Conservation (phyloP, 2,888 invertebrate genomes). For the Lithophane ornitopus region DNA sequence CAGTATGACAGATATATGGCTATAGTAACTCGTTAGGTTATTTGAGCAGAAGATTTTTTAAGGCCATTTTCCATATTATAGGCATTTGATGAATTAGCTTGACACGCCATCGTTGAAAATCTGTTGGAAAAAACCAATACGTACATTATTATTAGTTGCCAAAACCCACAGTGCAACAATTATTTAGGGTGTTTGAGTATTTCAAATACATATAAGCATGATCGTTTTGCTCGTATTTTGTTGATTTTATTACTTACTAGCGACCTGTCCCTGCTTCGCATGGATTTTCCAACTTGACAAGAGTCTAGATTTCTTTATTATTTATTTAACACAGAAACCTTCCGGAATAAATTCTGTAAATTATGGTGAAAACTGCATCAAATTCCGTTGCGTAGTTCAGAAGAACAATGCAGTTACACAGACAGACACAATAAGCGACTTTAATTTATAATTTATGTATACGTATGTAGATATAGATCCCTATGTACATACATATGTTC, state of each 20-base stretch:
- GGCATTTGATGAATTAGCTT: not conserved
- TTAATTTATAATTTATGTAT: too few species aligned
- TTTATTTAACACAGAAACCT: too few species aligned
- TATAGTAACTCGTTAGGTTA: slow-evolving; percentile 7
- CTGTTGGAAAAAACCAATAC: not conserved
- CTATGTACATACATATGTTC: not conserved
- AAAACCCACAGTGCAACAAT: not conserved
- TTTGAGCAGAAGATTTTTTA: slow-evolving; percentile 5
- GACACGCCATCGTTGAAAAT: not conserved
- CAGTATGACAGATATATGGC: slow-evolving; percentile 25
- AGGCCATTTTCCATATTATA: not conserved
- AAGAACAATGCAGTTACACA: too few species aligned
- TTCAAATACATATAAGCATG: not conserved
- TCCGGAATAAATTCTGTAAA: too few species aligned
- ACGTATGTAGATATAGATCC: too few species aligned
- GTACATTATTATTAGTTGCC: not conserved
- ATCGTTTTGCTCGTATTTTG: not conserved
- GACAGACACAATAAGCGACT: too few species aligned
- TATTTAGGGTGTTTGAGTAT: not conserved
- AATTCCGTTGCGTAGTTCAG: too few species aligned
- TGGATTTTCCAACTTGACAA: not conserved
- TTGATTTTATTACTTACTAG: not conserved
- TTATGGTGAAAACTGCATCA: too few species aligned
- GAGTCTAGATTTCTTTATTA: not conserved
- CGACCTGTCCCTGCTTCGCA: too few species aligned